phyloP scores from a whole-genome alignment of 2,797 vertebrate genomes.

The Epinephelus malabaricus region DNA sequence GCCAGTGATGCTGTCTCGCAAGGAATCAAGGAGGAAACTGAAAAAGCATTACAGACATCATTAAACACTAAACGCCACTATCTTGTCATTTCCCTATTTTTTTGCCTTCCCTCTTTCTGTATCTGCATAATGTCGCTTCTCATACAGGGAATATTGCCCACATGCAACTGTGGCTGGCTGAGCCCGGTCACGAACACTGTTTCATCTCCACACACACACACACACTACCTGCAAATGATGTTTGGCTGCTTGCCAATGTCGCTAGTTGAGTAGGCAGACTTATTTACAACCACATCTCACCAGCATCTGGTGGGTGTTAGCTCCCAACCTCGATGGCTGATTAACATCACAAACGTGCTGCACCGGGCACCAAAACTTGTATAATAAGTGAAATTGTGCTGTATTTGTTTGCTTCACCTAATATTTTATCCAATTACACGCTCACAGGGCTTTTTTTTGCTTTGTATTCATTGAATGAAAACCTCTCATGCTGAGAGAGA shows the following conservation, averaged over 20 bases:
- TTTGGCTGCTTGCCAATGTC: slow-evolving; percentile 47
- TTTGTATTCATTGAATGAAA: slow-evolving; percentile 48
- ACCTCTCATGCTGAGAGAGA: slow-evolving; percentile 41
- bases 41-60: slow-evolving; percentile 5
- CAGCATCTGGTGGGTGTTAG: slow-evolving; percentile 61
- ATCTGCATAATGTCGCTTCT: slow-evolving; percentile 15
- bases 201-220: slow-evolving; percentile 35
- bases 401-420: slow-evolving; percentile 37
- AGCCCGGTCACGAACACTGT: slow-evolving; percentile 7
- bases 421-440: slow-evolving; percentile 54
- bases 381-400: slow-evolving; percentile 43
- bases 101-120: slow-evolving; percentile 2
- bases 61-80: background rate
- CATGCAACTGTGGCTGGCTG: background rate
- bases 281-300: slow-evolving; percentile 62
- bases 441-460: slow-evolving; percentile 14
- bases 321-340: slow-evolving; percentile 50
- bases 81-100: slow-evolving; percentile 6
- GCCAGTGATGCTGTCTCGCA: background rate
- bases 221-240: slow-evolving; percentile 36
- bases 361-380: slow-evolving; percentile 37
- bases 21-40: slow-evolving; percentile 1
- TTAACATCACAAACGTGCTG: slow-evolving; percentile 52
- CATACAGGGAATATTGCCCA: background rate
- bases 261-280: slow-evolving; percentile 41